These are phyloP conservation scores for Ovis canadensis DNA, from an alignment of 2,113 vertebrate genomes.

Conservation along the genomic window DNA sequence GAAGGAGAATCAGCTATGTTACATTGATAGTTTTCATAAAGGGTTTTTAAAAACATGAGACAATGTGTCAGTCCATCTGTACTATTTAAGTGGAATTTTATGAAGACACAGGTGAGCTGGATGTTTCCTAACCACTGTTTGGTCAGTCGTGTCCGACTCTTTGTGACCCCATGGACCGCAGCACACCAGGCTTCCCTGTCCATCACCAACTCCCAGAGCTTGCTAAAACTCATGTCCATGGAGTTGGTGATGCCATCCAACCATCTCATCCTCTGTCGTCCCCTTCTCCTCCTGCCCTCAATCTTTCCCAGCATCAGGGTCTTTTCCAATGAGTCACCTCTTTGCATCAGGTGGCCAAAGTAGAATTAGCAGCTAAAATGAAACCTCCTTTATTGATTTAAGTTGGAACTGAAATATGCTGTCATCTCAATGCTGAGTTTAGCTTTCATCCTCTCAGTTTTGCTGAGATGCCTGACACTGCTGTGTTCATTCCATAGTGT, in stretches of 20 bases:
- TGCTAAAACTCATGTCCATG: background rate
- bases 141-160: background rate
- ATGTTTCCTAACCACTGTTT: too few species aligned
- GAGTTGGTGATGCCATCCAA: fast-evolving
- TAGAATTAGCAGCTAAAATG: too few species aligned
- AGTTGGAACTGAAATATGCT: background rate
- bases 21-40: background rate
- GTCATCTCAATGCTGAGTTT: background rate
- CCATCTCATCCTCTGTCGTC: background rate
- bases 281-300: background rate
- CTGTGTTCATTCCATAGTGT: background rate
- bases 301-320: background rate
- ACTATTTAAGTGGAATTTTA: background rate
- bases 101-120: background rate
- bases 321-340: background rate
- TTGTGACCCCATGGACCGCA: fast-evolving
- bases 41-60: background rate
- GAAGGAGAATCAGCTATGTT: background rate
- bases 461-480: background rate
- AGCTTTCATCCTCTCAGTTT: too few species aligned
- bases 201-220: background rate
- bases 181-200: fast-evolving
- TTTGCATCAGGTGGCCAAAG: background rate
- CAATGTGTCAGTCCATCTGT: background rate
- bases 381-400: background rate